Conservation (phyloP, 2,113 vertebrate species). For the Engraulis encrasicolus region DNA sequence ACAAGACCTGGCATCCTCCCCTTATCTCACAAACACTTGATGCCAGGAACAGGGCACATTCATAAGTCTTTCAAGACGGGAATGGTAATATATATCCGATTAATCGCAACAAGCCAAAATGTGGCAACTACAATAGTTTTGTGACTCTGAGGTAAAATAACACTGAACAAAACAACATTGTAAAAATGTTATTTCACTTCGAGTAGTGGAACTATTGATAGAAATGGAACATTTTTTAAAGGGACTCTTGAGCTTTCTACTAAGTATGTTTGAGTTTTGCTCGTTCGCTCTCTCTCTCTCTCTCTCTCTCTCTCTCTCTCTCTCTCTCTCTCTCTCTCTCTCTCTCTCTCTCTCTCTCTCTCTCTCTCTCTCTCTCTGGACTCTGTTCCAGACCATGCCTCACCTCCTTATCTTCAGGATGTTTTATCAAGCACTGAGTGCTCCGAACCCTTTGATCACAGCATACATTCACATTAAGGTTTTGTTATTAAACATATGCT, state of each 20-base stretch:
- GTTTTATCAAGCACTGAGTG: conserved; percentile 23
- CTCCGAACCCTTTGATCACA: conserved; percentile 53
- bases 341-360: background rate
- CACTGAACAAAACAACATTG: conserved; percentile 51
- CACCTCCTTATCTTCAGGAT: conserved; percentile 10
- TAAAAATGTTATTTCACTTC: conserved; percentile 61
- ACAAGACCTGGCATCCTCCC: conserved; percentile 78
- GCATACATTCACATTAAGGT: conserved; percentile 83
- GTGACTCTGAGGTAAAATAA: conserved; percentile 1
- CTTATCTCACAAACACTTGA: conserved; percentile 78
- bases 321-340: background rate
- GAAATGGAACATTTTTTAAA: conserved; percentile 35
- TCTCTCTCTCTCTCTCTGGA: conserved; percentile 23
- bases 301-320: background rate
- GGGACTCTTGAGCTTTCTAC: background rate
- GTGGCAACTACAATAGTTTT: conserved; percentile 63
- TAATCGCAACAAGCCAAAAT: conserved; percentile 70
- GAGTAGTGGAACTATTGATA: conserved; percentile 59
- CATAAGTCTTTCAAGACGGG: conserved; percentile 80
- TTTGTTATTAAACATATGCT: conserved; percentile 75
- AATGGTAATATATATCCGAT: conserved; percentile 78
- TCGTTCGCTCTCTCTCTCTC: background rate
- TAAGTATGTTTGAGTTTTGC: background rate
- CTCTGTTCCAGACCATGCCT: conserved; percentile 50
- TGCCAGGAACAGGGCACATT: conserved; percentile 73